Evolutionary conservation across 2,888 invertebrate species (phyloP), one percentile per base, ranked within the genome.

Genomic region (Dioctria linearis): DNA sequence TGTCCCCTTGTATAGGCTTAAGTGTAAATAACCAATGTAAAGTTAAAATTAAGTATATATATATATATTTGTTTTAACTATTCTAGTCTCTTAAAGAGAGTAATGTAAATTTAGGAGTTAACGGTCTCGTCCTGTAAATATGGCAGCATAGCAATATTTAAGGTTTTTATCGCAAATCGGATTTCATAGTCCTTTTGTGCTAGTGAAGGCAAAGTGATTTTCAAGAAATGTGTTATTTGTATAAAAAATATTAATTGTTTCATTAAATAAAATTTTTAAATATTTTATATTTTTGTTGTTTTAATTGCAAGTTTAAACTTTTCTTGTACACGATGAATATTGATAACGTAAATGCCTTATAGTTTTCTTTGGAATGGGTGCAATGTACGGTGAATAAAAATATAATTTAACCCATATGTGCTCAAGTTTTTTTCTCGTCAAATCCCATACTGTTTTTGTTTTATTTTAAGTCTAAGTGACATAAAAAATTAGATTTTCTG

Each of bases 61-160:
- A 67, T 67, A 13, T 67, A n/a, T 42, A 46, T 43, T 65, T 42
- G 13, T 67, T 67, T 43, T 67, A 46, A 11, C 13, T 71, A 71
- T 71, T 71, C 71, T 71, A 71, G 71, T 71, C 71, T 71, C 71
- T 71, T 37, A 71, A 71, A 71, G 71, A 71, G 71, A 71, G 51
- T 13, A 54, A 49, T 54, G 51, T 71, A 71, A 51, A 13, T 71
- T 71, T 51, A 71, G 54, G 54, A 5, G 37, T 11, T 25, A 25
- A 25, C 25, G 6, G 8, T 46, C 9, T 6, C 25, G 46, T 71
- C n/a, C 9, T 71, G 71, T 71, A 71, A 40, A 71, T 71, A 54
- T 39, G 71, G 71, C 71, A 40, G 54, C 54, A 39, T 51, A 57
- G 57, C 57, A 57, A 57, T 57, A 57, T 57, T 57, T 13, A n/a